These are phyloP conservation scores for Caenorhabditis sulstoni DNA, from an alignment of 2,888 invertebrate species.

Conservation along the genomic window DNA sequence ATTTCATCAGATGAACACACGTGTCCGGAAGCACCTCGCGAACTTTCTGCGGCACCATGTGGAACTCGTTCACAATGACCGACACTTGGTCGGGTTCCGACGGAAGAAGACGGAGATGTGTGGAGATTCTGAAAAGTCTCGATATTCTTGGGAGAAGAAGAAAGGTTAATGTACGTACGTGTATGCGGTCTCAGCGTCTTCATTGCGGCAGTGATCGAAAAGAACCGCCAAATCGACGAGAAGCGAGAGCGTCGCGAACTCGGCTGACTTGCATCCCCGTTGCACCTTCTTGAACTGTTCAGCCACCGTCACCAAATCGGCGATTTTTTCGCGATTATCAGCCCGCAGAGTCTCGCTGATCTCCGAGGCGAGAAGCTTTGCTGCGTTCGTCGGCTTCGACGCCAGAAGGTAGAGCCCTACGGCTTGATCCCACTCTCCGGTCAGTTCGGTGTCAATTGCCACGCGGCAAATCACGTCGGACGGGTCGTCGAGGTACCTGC, in stretches of 20 bases:
- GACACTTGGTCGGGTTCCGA: conserved; percentile 59
- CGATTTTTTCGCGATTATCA: conserved; percentile 45
- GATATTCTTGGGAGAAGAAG: neutral
- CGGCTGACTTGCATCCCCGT: conserved; percentile 47
- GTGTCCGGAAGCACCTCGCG: conserved; percentile 73
- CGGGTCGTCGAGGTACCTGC: conserved; percentile 67
- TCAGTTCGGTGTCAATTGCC: conserved; percentile 73
- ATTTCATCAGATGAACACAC: conserved; percentile 73
- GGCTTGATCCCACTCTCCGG: conserved; percentile 72
- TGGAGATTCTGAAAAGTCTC: conserved; percentile 51
- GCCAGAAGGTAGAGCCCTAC: conserved; percentile 69
- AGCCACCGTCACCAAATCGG: conserved; percentile 43
- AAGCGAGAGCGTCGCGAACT: conserved; percentile 65
- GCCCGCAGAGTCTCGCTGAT: conserved; percentile 60
- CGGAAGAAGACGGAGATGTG: conserved; percentile 63
- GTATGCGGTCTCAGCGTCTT: conserved; percentile 56
- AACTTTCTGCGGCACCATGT: conserved; percentile 74
- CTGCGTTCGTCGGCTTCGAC: conserved; percentile 59
- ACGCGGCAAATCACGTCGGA: conserved; percentile 73
- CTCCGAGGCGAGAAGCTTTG: conserved; percentile 53
- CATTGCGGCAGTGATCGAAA: conserved; percentile 66
- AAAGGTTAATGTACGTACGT: conserved; percentile 25
- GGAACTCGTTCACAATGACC: conserved; percentile 69
- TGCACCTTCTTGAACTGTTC: conserved; percentile 57
- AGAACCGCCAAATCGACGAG: conserved; percentile 70